Percentiles rank a stretch among this genome's conserved stretches.
Conservation (phyloP, 92 coral and sea anemone species). For the Parazoanthus swiftii region DNA sequence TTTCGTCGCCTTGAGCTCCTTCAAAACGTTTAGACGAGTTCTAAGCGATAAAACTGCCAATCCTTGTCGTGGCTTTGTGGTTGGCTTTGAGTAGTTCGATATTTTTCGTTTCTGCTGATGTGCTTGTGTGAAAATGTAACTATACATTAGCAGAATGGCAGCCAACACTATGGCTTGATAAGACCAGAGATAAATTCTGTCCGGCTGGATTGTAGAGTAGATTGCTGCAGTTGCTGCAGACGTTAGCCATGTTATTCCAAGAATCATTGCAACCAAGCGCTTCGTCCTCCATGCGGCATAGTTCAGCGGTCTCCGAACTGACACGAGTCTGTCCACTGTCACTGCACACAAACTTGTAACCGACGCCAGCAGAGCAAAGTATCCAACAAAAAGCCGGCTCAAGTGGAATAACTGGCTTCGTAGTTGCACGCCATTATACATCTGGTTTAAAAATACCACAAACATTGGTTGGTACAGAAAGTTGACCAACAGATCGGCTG, state of each 20-base stretch:
- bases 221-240: conserved; percentile 15
- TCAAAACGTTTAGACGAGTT: conserved; percentile 24
- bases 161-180: not conserved
- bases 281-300: conserved; percentile 28
- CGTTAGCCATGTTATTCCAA: conserved; percentile 26
- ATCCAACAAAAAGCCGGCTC: conserved; percentile 44
- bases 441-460: conserved; percentile 37
- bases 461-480: conserved; percentile 48
- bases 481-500: conserved; percentile 59
- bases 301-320: conserved; percentile 25
- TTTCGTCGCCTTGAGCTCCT: conserved; percentile 53
- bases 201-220: not conserved
- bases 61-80: not conserved
- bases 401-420: not conserved
- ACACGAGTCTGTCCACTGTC: conserved; percentile 56
- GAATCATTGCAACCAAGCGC: conserved; percentile 10
- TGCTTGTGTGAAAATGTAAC: conserved; percentile 16
- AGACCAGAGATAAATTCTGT: not conserved
- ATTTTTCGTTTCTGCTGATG: conserved; percentile 11
- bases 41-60: conserved; percentile 15
- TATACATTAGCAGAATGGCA: conserved; percentile 14
- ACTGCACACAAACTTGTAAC: conserved; percentile 68
- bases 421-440: not conserved
- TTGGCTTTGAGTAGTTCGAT: not conserved
- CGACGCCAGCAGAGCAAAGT: conserved; percentile 59